Base-by-base conservation (phyloP, 2,113 vertebrate genomes). In the Pica pica region DNA sequence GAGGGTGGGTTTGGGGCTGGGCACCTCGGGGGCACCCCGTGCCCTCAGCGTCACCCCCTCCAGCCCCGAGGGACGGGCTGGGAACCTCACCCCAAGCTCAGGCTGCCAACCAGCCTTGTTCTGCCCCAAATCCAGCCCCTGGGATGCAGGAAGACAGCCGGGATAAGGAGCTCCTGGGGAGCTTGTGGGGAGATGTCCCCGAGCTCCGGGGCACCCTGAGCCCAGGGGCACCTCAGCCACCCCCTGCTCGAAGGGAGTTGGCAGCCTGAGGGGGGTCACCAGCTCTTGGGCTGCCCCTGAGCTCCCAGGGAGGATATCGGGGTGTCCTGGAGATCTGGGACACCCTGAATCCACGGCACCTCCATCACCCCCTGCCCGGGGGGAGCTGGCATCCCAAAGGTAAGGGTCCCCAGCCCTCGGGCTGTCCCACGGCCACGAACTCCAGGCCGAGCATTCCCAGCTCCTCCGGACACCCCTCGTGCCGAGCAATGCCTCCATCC, bases 41-140 rank as follows among this genome's bases (percentile, higher is more conserved):
- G 76, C 44, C 80, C 60, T 13, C 33, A 1, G 77, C 9, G 61
- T 18, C 76, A 9, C 49, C 49, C 35, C 33, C 27, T 30, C 11
- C 27, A 5, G n/a, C 33, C 68, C 35, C 2, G 30, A 12, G 42
- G 52, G 33, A 13, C 2, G 42, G 47, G 52, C 33, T 6, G 64
- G 47, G 74, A 0, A 1, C 4, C 50, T 23, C 12, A 17, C 30
- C 53, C 20, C 2, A 0, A 50, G 46, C 41, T 23, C 35, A 3
- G 2, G 1, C 3, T 55, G 31, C 41, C 71, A 41, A 11, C 7
- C 52, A 14, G 31, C 49, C 33, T 12, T 5, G 13, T 5, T 69
- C 11, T 56, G 56, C 55, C 69, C 74, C 74, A 4, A 55, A 33
- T 8, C 6, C 47, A 11, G 35, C 11, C 27, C 56, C 39, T 0